Base-by-base conservation (phyloP, 2,888 invertebrate species). In the Argynnis bischoffii region DNA sequence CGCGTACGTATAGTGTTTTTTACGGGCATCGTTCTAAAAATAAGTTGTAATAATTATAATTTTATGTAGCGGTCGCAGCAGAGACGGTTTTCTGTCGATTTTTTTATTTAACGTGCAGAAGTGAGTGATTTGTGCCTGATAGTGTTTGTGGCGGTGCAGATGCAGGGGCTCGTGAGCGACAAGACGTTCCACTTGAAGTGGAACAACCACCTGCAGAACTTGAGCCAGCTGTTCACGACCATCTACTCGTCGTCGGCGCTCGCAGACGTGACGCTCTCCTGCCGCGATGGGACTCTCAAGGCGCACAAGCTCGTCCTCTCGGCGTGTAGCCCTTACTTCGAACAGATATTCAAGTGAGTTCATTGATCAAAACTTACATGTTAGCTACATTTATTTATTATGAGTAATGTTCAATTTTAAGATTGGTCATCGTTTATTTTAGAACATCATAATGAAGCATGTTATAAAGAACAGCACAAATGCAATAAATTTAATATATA, bases 271-370 rank as follows among this genome's bases (percentile, higher is more conserved):
- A 95, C 95, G 74, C 91, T 96, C 78, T 94, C 95, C 78, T 96
- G 96, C 86, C 94, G 94, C 79, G 95, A 95, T 85, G 96, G 96
- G 51, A 94, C 94, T 81, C 90, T 96, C 77, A 94, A 94, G 81
- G 95, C 95, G 55, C 95, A 95, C 84, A 95, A 95, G 82, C 93
- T 96, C 75, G 95, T 96, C 74, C 92, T 96, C 72, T 96, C 96
- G 56, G 95, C 96, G 64, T 95, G 95, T 88, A 96, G 96, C 79
- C 95, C 96, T 63, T 96, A 96, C 84, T 96, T 96, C 86, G 95
- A 95, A 82, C 94, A 95, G 76, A 94, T 96, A 76, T 95, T 96
- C 89, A 94, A 94, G 92, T 92, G 75, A 86, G 86, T 82, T 57
- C 46, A 61, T 59, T 51, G 48, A 64, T 55, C 31, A 54, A 51